A percentile compares a stretch with the other conserved stretches of the same genome.
Conservation (phyloP, 2,888 invertebrate genomes). For the Sepiola atlantica region DNA sequence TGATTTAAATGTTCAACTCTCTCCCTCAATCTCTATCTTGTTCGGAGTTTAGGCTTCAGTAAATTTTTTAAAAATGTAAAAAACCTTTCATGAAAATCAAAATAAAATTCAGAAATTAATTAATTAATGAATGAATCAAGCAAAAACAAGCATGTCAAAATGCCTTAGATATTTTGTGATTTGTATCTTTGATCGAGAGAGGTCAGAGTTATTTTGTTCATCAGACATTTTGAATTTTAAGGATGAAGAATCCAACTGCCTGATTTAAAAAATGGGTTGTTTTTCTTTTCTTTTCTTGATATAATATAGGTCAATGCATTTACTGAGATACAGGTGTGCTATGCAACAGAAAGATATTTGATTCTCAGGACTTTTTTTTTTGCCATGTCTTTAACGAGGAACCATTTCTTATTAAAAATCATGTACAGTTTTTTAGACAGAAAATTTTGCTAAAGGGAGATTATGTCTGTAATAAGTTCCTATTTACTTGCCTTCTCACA, state of each 20-base stretch:
- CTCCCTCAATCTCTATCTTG: too few relatives aligned
- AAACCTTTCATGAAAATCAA: not conserved
- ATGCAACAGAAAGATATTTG: slow-evolving; percentile 3
- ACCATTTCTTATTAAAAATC: not conserved
- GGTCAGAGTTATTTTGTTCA: slow-evolving; percentile 3
- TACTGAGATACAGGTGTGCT: not conserved
- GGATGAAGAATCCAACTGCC: not conserved
- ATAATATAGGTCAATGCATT: not conserved
- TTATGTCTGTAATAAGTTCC: not conserved
- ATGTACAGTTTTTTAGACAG: not conserved
- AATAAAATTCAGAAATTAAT: slow-evolving; percentile 24
- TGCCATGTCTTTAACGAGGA: not conserved
- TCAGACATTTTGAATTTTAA: slow-evolving; percentile 32
- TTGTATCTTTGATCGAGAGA: not conserved
- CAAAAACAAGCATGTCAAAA: slow-evolving; percentile 16
- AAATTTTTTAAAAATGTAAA: not conserved
- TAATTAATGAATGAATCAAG: slow-evolving; percentile 32
- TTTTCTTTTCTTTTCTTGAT: not conserved
- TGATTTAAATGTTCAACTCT: not conserved
- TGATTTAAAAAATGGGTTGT: not conserved
- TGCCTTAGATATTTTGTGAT: slow-evolving; percentile 18
- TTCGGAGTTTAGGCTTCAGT: not conserved
- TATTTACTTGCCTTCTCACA: too few relatives aligned
- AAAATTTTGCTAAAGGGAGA: not conserved
- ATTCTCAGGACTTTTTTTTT: not conserved